These are phyloP conservation scores for Brachionus calyciflorus DNA, from an alignment of 1,140 invertebrate species.

Conservation along the genomic window DNA sequence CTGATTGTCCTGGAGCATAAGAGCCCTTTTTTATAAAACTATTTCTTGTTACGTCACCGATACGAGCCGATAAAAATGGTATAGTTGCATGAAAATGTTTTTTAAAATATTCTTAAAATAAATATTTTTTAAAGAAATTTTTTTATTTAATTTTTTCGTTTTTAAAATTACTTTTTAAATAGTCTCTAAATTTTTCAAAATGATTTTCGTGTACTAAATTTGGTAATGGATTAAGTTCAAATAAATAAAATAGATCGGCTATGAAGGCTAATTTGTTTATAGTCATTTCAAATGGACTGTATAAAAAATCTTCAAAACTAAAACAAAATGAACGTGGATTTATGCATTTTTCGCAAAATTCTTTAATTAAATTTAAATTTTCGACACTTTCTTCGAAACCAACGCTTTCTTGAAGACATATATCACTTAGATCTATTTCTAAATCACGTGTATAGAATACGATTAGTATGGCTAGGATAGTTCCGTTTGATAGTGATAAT, in stretches of 20 bases:
- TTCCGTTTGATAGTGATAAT: conserved; percentile 15
- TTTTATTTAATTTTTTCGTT: background rate
- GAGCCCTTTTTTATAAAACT: conserved; percentile 39
- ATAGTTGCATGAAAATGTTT: conserved; percentile 31
- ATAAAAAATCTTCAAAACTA: conserved; percentile 37
- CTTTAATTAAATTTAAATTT: conserved; percentile 43
- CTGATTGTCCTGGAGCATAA: background rate
- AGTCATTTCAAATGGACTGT: conserved; percentile 29
- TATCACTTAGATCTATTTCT: conserved; percentile 28
- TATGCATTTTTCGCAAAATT: conserved; percentile 38
- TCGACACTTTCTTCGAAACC: conserved; percentile 45
- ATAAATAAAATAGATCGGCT: conserved; percentile 14
- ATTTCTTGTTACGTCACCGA: conserved; percentile 31
- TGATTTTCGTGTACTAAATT: conserved; percentile 13
- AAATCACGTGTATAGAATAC: conserved; percentile 34
- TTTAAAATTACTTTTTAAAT: conserved; percentile 7
- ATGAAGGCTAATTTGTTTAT: conserved; percentile 42
- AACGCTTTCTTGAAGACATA: conserved; percentile 37
- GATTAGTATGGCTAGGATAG: conserved; percentile 7
- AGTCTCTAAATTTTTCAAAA: conserved; percentile 30
- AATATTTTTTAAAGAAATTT: background rate
- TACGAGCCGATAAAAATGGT: conserved; percentile 29
- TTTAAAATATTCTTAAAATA: conserved; percentile 28
- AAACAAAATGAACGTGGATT: conserved; percentile 15
- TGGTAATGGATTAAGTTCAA: conserved; percentile 18